phyloP scores from a whole-genome alignment of 1,140 invertebrate species.

The Orchesella cincta region DNA sequence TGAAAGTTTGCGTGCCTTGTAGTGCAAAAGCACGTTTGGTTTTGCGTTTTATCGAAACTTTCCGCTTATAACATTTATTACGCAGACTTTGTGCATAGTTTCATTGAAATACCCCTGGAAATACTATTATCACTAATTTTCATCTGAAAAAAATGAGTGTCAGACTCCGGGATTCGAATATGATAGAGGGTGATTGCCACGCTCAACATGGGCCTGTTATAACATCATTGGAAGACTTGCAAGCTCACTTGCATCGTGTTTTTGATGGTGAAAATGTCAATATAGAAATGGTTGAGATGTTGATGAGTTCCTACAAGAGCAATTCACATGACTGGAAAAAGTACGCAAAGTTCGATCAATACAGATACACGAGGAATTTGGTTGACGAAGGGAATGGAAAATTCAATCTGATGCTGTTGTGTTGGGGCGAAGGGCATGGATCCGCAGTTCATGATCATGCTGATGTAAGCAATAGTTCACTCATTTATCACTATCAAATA shows the following conservation, averaged over 20 bases:
- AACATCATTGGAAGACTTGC: constrained; percentile 67
- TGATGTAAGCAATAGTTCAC: constrained; percentile 56
- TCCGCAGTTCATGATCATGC: constrained; percentile 96
- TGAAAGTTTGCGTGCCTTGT: too few species aligned
- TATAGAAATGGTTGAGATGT: constrained; percentile 79
- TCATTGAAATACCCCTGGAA: too few species aligned
- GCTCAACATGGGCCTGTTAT: neutral
- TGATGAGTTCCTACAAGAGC: constrained; percentile 84
- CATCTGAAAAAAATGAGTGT: too few species aligned
- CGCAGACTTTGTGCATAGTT: too few species aligned
- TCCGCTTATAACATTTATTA: too few species aligned
- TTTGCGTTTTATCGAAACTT: too few species aligned
- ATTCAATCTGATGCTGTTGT: constrained; percentile 96
- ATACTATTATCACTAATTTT: too few species aligned
- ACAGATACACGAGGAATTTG: constrained; percentile 92
- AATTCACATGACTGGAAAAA: constrained; percentile 89
- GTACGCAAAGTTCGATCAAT: constrained; percentile 91
- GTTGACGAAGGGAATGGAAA: constrained; percentile 94
- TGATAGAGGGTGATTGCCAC: too few species aligned
- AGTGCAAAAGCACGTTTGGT: too few species aligned
- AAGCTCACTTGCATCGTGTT: constrained; percentile 70
- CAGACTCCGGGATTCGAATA: too few species aligned
- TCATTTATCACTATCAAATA: neutral
- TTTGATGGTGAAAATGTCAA: constrained; percentile 80
- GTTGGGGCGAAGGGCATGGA: constrained; percentile 94